Conservation (phyloP, 2,797 vertebrate species). For the Eleutherodactylus coqui region DNA sequence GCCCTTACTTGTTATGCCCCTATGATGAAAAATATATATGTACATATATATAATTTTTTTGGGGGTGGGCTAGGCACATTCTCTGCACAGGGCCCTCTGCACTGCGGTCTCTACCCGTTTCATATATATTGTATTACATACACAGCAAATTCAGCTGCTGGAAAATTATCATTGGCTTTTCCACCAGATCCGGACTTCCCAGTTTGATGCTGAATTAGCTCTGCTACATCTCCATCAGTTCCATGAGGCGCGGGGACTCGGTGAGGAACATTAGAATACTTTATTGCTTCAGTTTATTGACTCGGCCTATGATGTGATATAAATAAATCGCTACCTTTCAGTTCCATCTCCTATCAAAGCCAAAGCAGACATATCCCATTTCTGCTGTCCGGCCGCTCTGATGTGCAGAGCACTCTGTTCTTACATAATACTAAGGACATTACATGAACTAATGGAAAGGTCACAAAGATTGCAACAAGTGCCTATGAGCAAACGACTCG, state of each 20-base stretch:
- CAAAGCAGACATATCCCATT: neutral
- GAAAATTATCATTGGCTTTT: neutral
- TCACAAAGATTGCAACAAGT: neutral
- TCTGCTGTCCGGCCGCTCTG: neutral
- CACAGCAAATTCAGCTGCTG: conserved; percentile 2
- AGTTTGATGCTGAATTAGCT: no score
- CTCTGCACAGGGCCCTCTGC: no score
- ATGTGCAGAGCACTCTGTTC: neutral
- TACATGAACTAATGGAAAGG: neutral
- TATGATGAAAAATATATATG: no score
- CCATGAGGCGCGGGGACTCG: neutral
- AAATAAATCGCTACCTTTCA: neutral
- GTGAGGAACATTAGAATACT: neutral
- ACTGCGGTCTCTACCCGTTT: no score
- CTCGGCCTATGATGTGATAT: neutral
- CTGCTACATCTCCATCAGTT: neutral
- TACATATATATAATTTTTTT: neutral
- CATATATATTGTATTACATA: neutral
- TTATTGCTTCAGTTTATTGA: conserved; percentile 7
- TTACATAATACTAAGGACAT: neutral
- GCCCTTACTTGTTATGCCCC: no score
- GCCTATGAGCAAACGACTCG: neutral
- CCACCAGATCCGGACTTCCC: neutral
- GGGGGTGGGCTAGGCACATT: no score
- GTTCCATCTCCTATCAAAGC: conserved; percentile 9